phyloP scores from a whole-genome alignment of 2,797 vertebrate species.

The Artibeus jamaicensis region DNA sequence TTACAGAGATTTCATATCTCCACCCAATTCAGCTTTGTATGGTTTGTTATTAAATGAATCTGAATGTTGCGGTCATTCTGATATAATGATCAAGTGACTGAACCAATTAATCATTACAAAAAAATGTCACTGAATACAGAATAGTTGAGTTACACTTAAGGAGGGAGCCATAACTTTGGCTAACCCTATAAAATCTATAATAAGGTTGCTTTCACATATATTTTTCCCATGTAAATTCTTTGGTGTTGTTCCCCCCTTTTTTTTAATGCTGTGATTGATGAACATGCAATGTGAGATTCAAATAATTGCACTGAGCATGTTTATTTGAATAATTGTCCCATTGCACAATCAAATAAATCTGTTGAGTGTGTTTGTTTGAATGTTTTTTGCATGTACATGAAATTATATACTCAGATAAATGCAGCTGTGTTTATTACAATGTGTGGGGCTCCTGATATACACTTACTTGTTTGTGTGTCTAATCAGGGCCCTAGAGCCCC shows the following conservation, averaged over 20 bases:
- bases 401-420: constrained; percentile 85
- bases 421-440: constrained; percentile 86
- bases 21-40: constrained; percentile 53
- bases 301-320: constrained; percentile 78
- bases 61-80: constrained; percentile 57
- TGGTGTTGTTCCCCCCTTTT: constrained; percentile 59
- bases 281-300: constrained; percentile 77
- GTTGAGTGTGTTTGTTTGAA: constrained; percentile 84
- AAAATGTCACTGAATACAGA: constrained; percentile 63
- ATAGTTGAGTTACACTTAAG: constrained; percentile 73
- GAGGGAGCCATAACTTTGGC: constrained; percentile 69
- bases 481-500: constrained; percentile 60
- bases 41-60: constrained; percentile 36
- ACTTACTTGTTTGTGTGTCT: constrained; percentile 74
- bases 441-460: constrained; percentile 76
- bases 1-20: constrained; percentile 58
- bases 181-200: constrained; percentile 79
- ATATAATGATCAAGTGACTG: constrained; percentile 50
- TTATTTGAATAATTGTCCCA: constrained; percentile 83
- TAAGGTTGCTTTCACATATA: constrained; percentile 77
- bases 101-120: constrained; percentile 64
- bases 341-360: constrained; percentile 83
- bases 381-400: constrained; percentile 83
- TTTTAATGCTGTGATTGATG: constrained; percentile 67
- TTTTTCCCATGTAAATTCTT: constrained; percentile 77